phyloP scores from a whole-genome alignment of 2,113 vertebrate species.

The Artemisiospiza belli region DNA sequence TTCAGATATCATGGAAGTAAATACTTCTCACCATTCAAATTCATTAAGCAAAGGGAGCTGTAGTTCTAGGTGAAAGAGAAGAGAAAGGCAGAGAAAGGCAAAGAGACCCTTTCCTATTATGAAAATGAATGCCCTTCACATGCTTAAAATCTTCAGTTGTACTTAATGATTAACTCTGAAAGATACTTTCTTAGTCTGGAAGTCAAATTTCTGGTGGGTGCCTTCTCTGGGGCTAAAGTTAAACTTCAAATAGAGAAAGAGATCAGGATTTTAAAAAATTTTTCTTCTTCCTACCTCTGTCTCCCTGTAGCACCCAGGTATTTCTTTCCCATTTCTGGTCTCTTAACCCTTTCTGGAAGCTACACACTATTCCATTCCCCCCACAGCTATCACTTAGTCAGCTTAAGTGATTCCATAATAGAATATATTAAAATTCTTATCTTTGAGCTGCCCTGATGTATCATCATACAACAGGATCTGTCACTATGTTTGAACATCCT shows the following conservation, averaged over 20 bases:
- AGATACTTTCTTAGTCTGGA: background rate
- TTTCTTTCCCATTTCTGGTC: background rate
- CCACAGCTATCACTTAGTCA: slow-evolving; percentile 37
- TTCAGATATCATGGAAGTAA: background rate
- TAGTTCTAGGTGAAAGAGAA: background rate
- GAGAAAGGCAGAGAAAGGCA: background rate
- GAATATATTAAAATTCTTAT: slow-evolving; percentile 65
- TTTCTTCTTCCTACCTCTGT: background rate
- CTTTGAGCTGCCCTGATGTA: slow-evolving; percentile 56
- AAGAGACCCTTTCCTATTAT: background rate
- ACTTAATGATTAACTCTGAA: background rate
- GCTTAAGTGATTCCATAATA: slow-evolving; percentile 62
- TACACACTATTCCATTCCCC: background rate
- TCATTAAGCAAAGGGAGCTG: background rate
- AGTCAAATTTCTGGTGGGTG: background rate
- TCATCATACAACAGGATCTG: slow-evolving; percentile 62
- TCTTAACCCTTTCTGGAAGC: slow-evolving; percentile 45
- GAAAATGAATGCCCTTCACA: background rate
- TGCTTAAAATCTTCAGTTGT: background rate
- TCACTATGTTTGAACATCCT: slow-evolving; percentile 60
- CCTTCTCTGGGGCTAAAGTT: background rate
- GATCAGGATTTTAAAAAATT: background rate
- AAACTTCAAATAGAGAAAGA: background rate
- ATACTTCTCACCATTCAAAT: background rate
- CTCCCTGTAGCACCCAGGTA: background rate